Conservation (phyloP, 2,888 invertebrate species). For the Lasius platythorax region DNA sequence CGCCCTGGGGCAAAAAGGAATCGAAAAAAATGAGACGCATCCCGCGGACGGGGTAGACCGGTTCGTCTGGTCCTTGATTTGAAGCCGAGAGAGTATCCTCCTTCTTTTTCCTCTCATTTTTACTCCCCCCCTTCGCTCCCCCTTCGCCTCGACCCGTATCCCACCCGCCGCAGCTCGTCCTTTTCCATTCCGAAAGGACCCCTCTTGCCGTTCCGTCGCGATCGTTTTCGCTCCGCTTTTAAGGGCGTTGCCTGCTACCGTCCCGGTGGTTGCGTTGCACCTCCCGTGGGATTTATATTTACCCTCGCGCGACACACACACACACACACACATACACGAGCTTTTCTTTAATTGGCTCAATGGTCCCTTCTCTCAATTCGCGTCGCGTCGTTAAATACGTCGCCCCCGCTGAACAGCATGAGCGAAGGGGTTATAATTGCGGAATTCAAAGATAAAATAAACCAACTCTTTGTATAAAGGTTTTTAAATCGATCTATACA, state of each 20-base stretch:
- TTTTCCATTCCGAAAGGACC: slow-evolving; percentile 34
- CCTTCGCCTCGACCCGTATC: slow-evolving; percentile 36
- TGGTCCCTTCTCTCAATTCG: neutral
- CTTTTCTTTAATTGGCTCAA: slow-evolving; percentile 63
- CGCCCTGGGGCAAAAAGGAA: slow-evolving; percentile 52
- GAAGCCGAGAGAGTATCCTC: slow-evolving; percentile 76
- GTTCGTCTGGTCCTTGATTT: slow-evolving; percentile 83
- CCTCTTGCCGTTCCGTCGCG: slow-evolving; percentile 28
- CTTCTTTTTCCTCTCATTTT: slow-evolving; percentile 73
- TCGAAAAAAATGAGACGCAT: slow-evolving; percentile 70
- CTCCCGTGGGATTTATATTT: slow-evolving; percentile 59
- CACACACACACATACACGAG: slow-evolving; percentile 22
- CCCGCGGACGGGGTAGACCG: slow-evolving; percentile 78
- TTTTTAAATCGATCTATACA: neutral
- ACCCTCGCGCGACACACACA: slow-evolving; percentile 32
- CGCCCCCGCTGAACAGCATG: neutral
- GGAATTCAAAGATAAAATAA: neutral
- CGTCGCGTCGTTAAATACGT: slow-evolving; percentile 9
- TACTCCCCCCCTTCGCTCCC: slow-evolving; percentile 49
- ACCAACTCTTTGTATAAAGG: neutral
- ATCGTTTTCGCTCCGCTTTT: slow-evolving; percentile 54
- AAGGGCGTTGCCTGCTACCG: slow-evolving; percentile 72
- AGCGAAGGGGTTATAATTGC: slow-evolving; percentile 7
- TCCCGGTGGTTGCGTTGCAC: slow-evolving; percentile 45
- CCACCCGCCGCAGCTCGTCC: slow-evolving; percentile 36